phyloP scores from a whole-genome alignment of 2,113 vertebrate species.

The Phrynosoma platyrhinos region DNA sequence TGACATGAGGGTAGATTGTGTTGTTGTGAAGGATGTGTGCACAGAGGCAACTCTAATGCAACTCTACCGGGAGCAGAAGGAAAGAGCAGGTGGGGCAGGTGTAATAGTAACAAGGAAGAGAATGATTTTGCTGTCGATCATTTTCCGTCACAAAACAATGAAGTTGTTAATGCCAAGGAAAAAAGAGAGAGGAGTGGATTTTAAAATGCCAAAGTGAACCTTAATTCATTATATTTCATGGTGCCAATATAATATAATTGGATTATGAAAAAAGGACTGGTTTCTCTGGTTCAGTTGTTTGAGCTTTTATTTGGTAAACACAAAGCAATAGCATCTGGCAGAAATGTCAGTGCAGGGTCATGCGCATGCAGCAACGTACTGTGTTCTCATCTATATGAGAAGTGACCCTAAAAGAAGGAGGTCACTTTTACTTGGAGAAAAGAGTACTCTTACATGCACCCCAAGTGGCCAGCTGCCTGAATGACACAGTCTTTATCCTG shows the following conservation, averaged over 20 bases:
- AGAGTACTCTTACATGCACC: too few species aligned
- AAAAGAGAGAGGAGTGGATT: fast-evolving
- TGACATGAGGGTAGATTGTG: background rate
- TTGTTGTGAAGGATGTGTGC: too few species aligned
- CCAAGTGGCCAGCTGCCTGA: background rate
- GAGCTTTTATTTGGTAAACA: background rate
- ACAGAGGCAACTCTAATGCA: background rate
- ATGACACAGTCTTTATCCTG: background rate
- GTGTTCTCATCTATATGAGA: background rate
- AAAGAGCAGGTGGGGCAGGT: background rate
- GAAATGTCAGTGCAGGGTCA: background rate
- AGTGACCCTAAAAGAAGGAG: background rate
- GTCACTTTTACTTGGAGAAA: background rate
- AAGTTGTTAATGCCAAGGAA: background rate
- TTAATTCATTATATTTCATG: background rate
- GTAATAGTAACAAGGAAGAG: too few species aligned
- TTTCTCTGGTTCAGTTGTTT: background rate
- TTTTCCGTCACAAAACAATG: background rate
- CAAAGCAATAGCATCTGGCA: background rate
- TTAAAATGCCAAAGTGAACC: background rate
- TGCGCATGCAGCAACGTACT: background rate
- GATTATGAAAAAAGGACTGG: background rate
- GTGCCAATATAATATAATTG: background rate
- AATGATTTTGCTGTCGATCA: background rate
- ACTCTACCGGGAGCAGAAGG: background rate